Evolutionary conservation across 2,113 vertebrate species (phyloP), one percentile per base, ranked within the genome.

Genomic region (Nannospalax galili): DNA sequence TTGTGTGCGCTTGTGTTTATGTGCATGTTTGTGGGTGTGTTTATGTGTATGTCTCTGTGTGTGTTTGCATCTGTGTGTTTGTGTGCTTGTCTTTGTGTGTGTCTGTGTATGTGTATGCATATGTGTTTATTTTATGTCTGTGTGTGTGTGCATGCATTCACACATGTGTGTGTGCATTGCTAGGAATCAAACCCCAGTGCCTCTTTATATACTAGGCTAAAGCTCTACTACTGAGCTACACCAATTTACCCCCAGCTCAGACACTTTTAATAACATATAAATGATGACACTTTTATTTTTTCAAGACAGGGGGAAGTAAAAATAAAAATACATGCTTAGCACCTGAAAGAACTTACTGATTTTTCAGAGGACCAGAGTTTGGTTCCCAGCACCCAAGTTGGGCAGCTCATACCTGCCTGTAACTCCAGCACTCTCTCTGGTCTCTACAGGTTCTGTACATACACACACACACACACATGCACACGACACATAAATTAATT

Each of bases 241-340:
- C n/a, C n/a, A n/a, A n/a, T n/a, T n/a, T n/a, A n/a, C n/a, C 8
- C 69, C 56, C 24, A 16, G 35, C 84, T 72, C 84, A 48, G 37
- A 84, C n/a, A 16, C 64, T 74, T 85, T 67, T 87, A 64, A 65
- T 75, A 82, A 90, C 15, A 92, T 74, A 70, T 20, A 84, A 90
- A 74, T 42, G 35, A 30, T 30, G 79, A 24, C 14, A 70, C 56
- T 93, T 95, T 70, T 20, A 90, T 40, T 93, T 95, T 80, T 84
- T 93, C 74, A 88, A 87, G 40, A 82, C 7, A 62, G 5, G 52
- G 15, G 28, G 1, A 94, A 58, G 84, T 14, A 64, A 77, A 92
- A 91, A 84, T 24, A 45, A 75, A 80, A 60, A 4, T 20, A 84
- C 26, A 32, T 42, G 58, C 3, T 81, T 24, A 65, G 60, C 28